Evolutionary conservation across 2,888 invertebrate genomes (phyloP).

Genomic region (Phymatocera aterrima): DNA sequence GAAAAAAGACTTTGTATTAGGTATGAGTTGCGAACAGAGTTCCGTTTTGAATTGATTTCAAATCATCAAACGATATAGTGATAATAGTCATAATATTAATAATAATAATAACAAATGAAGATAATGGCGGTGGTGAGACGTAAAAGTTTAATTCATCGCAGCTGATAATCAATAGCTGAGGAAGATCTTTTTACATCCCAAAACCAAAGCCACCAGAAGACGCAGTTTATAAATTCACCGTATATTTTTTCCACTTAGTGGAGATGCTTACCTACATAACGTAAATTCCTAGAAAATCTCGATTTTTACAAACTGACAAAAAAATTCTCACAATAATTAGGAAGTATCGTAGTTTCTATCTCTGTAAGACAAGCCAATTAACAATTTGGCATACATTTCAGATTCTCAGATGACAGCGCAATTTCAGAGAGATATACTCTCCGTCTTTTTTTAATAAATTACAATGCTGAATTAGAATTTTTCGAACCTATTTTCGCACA

Average conservation of each 20-base stretch:
- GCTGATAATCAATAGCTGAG: too few species aligned
- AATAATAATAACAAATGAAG: background rate
- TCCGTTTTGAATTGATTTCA: background rate
- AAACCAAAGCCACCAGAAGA: too few species aligned
- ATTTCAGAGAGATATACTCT: background rate
- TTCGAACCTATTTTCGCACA: too few species aligned
- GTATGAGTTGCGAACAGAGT: conserved; percentile 1
- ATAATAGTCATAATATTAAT: background rate
- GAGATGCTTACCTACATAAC: background rate
- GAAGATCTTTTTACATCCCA: too few species aligned
- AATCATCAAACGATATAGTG: background rate
- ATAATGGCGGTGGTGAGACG: background rate
- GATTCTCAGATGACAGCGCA: background rate
- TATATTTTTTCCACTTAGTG: background rate
- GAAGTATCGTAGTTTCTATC: background rate
- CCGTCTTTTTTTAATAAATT: too few species aligned
- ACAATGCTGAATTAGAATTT: too few species aligned
- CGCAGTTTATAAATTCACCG: background rate
- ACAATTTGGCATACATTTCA: background rate
- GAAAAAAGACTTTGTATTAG: background rate
- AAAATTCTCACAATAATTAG: background rate
- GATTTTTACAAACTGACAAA: background rate
- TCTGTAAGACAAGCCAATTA: background rate
- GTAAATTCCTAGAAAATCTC: background rate
- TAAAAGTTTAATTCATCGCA: background rate